phyloP scores from a whole-genome alignment of 2,797 vertebrate genomes.

The Cuniculus paca region DNA sequence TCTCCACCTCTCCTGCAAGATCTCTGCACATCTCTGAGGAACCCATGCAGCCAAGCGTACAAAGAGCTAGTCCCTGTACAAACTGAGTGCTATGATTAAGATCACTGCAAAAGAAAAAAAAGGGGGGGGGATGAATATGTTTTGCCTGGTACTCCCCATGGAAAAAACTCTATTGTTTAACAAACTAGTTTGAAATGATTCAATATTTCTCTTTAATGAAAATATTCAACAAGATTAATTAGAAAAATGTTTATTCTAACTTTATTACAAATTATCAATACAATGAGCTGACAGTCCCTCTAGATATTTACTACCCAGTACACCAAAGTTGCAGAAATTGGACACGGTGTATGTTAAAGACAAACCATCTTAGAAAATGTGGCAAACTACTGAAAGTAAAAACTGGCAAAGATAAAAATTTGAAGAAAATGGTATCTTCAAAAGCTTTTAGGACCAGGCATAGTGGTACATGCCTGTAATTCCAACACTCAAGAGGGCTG shows the following conservation, averaged over 20 bases:
- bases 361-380: slow-evolving; percentile 41
- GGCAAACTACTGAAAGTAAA: slow-evolving; percentile 26
- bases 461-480: background rate
- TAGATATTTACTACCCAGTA: background rate
- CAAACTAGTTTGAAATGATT: background rate
- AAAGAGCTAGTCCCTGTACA: slow-evolving; percentile 98
- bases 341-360: background rate
- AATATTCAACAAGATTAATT: slow-evolving; percentile 23
- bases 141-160: background rate
- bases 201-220: slow-evolving; percentile 24
- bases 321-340: slow-evolving; percentile 47
- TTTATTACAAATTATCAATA: slow-evolving; percentile 65
- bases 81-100: slow-evolving; percentile 99
- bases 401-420: slow-evolving; percentile 24
- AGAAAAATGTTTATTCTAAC: slow-evolving; percentile 38
- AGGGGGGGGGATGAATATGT: background rate
- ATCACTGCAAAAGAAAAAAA: slow-evolving; percentile 91
- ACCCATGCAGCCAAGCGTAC: slow-evolving; percentile 99
- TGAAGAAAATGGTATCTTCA: slow-evolving; percentile 18
- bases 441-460: background rate
- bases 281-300: background rate
- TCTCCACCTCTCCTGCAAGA: slow-evolving; percentile 98
- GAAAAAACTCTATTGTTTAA: slow-evolving; percentile 30
- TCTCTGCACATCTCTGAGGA: slow-evolving; percentile 99
- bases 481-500: background rate